A percentile compares a stretch with the other conserved stretches of the same genome.
phyloP scores from a whole-genome alignment of 1,140 invertebrate genomes.

The Brachionus manjavacas region DNA sequence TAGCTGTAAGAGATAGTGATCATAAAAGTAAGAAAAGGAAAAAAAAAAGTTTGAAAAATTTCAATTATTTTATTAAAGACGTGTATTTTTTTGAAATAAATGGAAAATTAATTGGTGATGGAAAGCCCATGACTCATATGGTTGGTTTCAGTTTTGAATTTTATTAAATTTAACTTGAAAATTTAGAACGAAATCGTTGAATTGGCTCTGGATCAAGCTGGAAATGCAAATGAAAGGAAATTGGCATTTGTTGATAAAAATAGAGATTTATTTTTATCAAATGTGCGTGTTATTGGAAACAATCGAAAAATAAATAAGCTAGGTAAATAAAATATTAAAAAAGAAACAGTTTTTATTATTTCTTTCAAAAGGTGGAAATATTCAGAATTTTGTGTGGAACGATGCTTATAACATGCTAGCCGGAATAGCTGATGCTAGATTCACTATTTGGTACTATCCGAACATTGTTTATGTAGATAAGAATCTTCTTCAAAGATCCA shows the following conservation, averaged over 20 bases:
- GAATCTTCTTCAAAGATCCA: constrained; percentile 65
- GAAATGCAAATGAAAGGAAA: constrained; percentile 65
- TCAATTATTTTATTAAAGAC: constrained; percentile 58
- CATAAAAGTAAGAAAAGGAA: not conserved
- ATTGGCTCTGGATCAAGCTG: constrained; percentile 73
- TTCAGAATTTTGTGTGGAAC: constrained; percentile 75
- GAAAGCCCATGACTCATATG: constrained; percentile 62
- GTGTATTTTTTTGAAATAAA: constrained; percentile 79
- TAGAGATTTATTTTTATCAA: constrained; percentile 62
- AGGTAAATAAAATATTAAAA: constrained; percentile 49
- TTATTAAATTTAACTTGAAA: not conserved
- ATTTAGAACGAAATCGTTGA: constrained; percentile 67
- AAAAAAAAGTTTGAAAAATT: not conserved
- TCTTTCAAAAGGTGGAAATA: constrained; percentile 59
- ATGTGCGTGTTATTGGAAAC: not conserved
- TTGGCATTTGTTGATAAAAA: constrained; percentile 76
- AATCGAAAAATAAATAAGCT: constrained; percentile 25
- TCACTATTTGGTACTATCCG: constrained; percentile 82
- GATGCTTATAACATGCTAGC: constrained; percentile 75
- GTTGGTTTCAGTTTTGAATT: constrained; percentile 47
- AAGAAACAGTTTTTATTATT: constrained; percentile 57
- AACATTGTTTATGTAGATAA: constrained; percentile 69
- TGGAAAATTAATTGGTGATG: constrained; percentile 67
- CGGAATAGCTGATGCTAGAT: constrained; percentile 71
- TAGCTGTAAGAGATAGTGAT: constrained; percentile 69